Base-by-base conservation (phyloP, 1,140 invertebrate species). In the Tetramorium alpestre region DNA sequence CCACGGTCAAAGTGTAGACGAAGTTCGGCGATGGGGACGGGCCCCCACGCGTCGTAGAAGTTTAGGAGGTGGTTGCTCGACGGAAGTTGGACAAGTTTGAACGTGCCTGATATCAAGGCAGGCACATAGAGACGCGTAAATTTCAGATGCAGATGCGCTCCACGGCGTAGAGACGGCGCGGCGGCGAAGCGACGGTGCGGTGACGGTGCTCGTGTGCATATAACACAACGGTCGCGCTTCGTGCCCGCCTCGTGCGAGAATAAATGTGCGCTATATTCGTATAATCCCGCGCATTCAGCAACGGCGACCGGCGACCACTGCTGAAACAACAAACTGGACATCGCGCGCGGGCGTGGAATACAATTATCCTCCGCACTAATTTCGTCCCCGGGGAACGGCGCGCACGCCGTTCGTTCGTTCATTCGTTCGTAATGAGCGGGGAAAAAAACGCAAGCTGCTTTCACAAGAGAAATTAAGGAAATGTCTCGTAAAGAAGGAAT, bases 11-110 rank as follows among this genome's bases (percentile, higher is more conserved):
- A 87, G 80, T 85, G 84, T 75, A 82, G 58, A 73, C 72, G 58
- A 90, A 90, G 78, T 90, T 89, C 22, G 51, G 54, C 64, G 49
- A 62, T 49, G 69, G 8, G 64, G 41, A 60, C 41, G 80, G 56
- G 28, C 13, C 28, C 33, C 33, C 22, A 28, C 41, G 54, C 77
- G 49, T 25, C 47, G 76, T 18, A 56, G 60, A 90, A 90, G 76
- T 90, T 89, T 87, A 84, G 51, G 64, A 70, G 80, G 58, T 54
- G 54, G 18, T 70, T 75, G 67, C 75, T 11, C 62, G 51, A 60
- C 51, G 51, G 89, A 58, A 80, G 86, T 88, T 87, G 70, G 69
- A 86, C 81, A 84, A 90, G 89, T 90, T 90, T 88, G 44, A 80
- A 88, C 56, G 60, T 67, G 65, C 75, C 38, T 76, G 86, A 85